Conservation (phyloP, 1,140 invertebrate genomes). For the Drosophila setifemur region DNA sequence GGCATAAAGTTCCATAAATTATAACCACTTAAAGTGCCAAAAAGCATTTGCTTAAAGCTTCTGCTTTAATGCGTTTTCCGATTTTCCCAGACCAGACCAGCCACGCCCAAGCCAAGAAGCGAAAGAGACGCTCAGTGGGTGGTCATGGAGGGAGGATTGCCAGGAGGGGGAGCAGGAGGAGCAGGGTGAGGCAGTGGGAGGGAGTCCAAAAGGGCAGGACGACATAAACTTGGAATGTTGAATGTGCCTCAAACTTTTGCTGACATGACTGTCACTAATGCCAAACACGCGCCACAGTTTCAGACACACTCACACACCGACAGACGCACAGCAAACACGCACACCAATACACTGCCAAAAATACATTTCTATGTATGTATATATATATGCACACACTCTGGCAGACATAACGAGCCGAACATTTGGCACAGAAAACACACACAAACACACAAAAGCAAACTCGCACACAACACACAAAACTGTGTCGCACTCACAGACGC, state of each 20-base stretch:
- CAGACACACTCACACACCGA: slow-evolving; percentile 57
- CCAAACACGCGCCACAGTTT: slow-evolving; percentile 80
- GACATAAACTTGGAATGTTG: slow-evolving; percentile 79
- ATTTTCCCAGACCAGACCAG: slow-evolving; percentile 13
- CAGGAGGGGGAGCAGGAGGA: too few species aligned
- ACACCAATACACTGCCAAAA: background rate
- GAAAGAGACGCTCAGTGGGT: too few species aligned
- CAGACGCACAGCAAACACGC: slow-evolving; percentile 48
- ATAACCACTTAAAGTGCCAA: background rate
- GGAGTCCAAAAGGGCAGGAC: slow-evolving; percentile 30
- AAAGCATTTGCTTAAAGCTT: background rate
- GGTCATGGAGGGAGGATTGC: too few species aligned
- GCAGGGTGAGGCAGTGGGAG: background rate
- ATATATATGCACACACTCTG: slow-evolving; percentile 13
- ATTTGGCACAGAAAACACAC: slow-evolving; percentile 73
- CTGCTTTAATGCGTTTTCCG: background rate
- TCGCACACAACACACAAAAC: slow-evolving; percentile 49
- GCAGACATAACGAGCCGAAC: slow-evolving; percentile 52
- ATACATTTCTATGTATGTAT: background rate
- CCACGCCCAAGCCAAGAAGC: background rate
- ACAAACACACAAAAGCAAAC: background rate
- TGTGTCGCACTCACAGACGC: slow-evolving; percentile 68
- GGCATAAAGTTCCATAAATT: background rate
- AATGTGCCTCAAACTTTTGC: slow-evolving; percentile 80
- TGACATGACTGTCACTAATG: slow-evolving; percentile 81